Evolutionary conservation across 2,113 vertebrate species (phyloP), one percentile per base, ranked within the genome.

Genomic region (Hippocampus zosterae): DNA sequence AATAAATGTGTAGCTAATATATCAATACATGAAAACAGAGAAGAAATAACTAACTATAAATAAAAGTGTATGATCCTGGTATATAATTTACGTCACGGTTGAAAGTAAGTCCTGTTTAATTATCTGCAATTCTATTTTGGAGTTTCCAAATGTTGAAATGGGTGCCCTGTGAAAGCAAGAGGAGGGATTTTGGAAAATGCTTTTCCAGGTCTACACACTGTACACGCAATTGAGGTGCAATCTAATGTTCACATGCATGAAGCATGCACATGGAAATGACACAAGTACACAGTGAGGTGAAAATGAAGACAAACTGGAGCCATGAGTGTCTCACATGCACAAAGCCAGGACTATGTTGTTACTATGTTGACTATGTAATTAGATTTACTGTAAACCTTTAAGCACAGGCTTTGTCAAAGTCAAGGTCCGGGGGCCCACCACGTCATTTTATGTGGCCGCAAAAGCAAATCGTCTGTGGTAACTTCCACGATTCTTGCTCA

Each of bases 311-410:
- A 81, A 53, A 37, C 18, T 4, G 21, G 52, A 55, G 52, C n/a
- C n/a, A 21, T 55, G 52, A 3, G 15, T n/a, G 23, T 23, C 52
- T 55, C 9, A 19, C 8, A 55, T 55, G 40, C 62, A 15, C 71
- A 78, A 73, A 84, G 76, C 70, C 68, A 57, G 63, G 59, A 57
- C 33, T 21, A n/a, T 64, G 40, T 44, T 64, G 42, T 33, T 33
- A 33, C 23, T 27, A 27, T 56, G 23, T 53, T 21, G 50, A 52
- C 18, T 19, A 9, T 2, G 5, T n/a, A 21, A 23, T 23, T 23
- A 23, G n/a, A 27, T 15, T 27, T 2, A 27, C 27, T 50, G 18
- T 16, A 50, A 18, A 50, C 18, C 19, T 44, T 50, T 8, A 18
- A 19, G 16, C 19, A 8, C 48, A 2, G 5, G 48, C n/a, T n/a